Conservation (phyloP, 2,113 vertebrate genomes). For the Pogona vitticeps region DNA sequence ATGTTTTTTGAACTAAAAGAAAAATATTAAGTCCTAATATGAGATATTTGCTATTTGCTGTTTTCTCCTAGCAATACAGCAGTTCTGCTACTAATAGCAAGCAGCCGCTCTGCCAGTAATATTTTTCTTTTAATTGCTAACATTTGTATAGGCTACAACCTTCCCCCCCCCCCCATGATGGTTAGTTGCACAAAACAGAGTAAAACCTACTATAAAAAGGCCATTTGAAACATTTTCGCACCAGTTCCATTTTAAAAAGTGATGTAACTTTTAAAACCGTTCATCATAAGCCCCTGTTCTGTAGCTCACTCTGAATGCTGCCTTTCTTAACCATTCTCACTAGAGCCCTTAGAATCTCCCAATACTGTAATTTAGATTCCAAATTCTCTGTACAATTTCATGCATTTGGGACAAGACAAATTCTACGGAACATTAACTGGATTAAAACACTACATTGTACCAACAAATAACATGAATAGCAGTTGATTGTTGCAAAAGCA, state of each 20-base stretch:
- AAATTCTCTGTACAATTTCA: neutral
- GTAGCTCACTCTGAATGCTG: neutral
- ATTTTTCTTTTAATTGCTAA: neutral
- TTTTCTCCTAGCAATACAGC: slow-evolving; percentile 37
- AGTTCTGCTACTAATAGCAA: neutral
- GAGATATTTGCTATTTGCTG: slow-evolving; percentile 38
- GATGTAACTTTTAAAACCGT: neutral
- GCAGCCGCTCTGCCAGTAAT: neutral
- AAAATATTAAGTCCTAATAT: slow-evolving; percentile 47
- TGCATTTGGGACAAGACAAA: neutral
- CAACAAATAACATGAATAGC: neutral
- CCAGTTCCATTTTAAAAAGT: neutral
- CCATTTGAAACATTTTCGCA: neutral
- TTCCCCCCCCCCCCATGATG: neutral
- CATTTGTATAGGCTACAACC: neutral
- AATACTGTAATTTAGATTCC: neutral
- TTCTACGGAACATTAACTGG: neutral
- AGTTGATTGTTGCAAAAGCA: neutral
- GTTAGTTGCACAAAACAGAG: neutral
- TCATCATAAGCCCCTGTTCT: neutral
- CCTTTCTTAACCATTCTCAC: neutral
- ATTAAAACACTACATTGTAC: neutral
- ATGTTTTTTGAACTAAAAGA: slow-evolving; percentile 87
- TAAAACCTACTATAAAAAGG: neutral
- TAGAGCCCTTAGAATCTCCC: neutral